These are phyloP conservation scores for Anthoscopus minutus DNA, from an alignment of 2,113 vertebrate genomes.

Conservation along the genomic window DNA sequence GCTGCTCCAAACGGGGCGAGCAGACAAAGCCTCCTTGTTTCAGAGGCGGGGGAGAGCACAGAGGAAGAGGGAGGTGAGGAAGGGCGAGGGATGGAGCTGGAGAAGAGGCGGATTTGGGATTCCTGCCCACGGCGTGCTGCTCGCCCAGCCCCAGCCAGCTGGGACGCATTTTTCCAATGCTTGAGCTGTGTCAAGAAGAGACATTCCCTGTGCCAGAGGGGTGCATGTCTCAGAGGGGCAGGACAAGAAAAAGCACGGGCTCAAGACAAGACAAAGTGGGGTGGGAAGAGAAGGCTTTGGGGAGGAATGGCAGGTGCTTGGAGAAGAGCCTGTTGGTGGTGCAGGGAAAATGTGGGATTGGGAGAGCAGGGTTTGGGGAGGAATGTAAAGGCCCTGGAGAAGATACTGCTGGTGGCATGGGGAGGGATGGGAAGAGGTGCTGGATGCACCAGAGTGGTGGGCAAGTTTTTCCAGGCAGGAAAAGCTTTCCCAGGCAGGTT, in stretches of 20 bases:
- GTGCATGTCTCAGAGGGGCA: not conserved
- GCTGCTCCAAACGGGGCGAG: not conserved
- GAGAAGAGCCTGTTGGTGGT: accelerated
- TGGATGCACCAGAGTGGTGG: not conserved
- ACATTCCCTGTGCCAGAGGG: not conserved
- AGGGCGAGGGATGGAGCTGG: not conserved
- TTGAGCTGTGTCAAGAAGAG: not conserved
- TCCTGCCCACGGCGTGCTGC: not conserved
- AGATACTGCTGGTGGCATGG: accelerated
- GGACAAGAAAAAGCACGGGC: not conserved
- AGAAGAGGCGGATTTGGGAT: not conserved
- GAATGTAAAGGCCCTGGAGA: accelerated
- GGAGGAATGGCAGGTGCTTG: accelerated
- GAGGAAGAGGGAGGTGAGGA: not conserved
- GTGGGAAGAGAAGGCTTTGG: not conserved
- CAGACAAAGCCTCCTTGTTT: slow-evolving; percentile 18
- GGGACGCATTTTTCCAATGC: not conserved
- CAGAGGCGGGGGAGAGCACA: not conserved
- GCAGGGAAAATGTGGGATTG: not conserved
- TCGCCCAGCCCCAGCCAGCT: not conserved
- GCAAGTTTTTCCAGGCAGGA: not conserved
- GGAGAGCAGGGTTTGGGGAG: not conserved
- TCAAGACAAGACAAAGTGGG: not conserved
- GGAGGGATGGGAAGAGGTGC: not conserved
- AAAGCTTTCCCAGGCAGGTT: not conserved